Base-by-base conservation (phyloP, 1,140 invertebrate genomes). In the Drosophila lowei region DNA sequence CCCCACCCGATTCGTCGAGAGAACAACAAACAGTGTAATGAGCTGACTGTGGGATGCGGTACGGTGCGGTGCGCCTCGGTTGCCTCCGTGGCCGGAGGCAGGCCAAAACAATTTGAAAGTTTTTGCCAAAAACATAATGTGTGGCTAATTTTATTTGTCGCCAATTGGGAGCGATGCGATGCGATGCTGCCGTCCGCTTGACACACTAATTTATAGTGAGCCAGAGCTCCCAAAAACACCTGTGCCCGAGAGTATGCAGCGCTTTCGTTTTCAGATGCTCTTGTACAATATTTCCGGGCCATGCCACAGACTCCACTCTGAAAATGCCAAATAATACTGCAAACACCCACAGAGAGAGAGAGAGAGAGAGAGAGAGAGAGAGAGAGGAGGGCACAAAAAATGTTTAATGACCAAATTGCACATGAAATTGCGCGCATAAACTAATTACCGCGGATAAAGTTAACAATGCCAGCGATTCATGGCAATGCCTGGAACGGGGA, bases 361-460 rank as follows among this genome's bases (percentile, higher is more conserved):
- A 13, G 11, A 5, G 11, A 4, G 34, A 0, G 34, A 48, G 6
- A 7, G 28, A 30, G 28, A 7, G 28, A 28, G n/a, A 38, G 21
- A 13, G 9, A n/a, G 16, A 6, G 18, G 13, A 16, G 21, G 28
- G 53, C 52, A 49, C 77, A 71, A 75, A 62, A 66, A 49, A 78
- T 75, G 68, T 79, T 86, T 83, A 79, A 88, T 83, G 76, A 76
- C 78, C 78, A 64, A 88, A 89, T 83, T 83, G 83, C 83, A 88
- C 84, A 88, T 89, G 83, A 88, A 88, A 88, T 88, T 88, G 83
- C 67, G 78, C 78, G 75, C 83, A 89, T 88, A 88, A 88, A 88
- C 83, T 88, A 88, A 88, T 88, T 88, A 88, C 84, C 75, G 43
- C 56, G 83, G 84, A 88, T 88, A 89, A 88, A 83, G 75, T 88